Evolutionary conservation across 2,113 vertebrate species (phyloP).

Genomic region (Varanus salvator): DNA sequence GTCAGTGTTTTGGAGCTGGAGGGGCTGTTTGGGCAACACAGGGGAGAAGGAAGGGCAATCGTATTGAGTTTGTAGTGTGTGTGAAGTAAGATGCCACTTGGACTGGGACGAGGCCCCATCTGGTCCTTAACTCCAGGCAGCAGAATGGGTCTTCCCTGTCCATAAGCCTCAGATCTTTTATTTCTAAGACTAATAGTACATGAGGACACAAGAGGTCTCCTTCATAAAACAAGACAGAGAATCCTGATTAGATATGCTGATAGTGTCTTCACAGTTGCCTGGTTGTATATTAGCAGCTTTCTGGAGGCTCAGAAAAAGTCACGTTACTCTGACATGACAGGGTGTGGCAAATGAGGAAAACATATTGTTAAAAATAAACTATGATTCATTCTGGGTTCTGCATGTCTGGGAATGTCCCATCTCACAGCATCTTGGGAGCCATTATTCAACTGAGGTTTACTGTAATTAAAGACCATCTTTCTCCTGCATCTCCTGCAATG

Average conservation of each 20-base stretch:
- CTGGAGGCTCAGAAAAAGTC: conserved; percentile 46
- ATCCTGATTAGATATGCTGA: not conserved
- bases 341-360: conserved; percentile 61
- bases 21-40: not conserved
- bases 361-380: conserved; percentile 60
- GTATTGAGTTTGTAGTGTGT: too few species aligned
- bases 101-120: too few species aligned
- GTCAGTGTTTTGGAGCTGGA: not conserved
- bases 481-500: conserved; percentile 11
- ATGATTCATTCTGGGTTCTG: conserved; percentile 58
- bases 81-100: too few species aligned
- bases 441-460: conserved; percentile 57
- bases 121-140: too few species aligned
- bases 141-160: too few species aligned
- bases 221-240: not conserved
- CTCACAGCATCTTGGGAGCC: conserved; percentile 35
- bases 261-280: conserved; percentile 9
- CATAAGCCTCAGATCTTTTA: not conserved
- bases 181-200: not conserved
- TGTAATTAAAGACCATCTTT: conserved; percentile 38
- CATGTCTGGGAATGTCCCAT: conserved; percentile 43
- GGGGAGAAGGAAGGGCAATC: not conserved
- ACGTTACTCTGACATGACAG: conserved; percentile 64
- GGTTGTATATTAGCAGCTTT: conserved; percentile 10
- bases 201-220: not conserved